Base-by-base conservation (phyloP, 2,113 vertebrate species). In the Barbus barbus region DNA sequence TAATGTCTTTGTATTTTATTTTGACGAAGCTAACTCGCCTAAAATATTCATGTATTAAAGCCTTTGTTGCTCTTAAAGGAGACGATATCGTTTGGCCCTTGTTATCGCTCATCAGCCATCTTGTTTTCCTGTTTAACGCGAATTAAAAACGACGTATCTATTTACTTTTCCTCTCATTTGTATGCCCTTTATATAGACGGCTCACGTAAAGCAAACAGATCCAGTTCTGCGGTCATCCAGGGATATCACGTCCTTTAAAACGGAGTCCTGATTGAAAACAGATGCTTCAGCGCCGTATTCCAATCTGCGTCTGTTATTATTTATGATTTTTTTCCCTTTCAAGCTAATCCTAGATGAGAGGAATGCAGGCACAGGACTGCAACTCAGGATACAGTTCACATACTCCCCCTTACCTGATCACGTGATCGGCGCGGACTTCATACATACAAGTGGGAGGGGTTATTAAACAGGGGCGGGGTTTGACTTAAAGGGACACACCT, bases 151-250 rank as follows among this genome's bases (percentile, higher is more conserved):
- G 82, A 89, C 91, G 84, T 86, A 91, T 93, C 89, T 92, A 91
- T 91, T 92, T 91, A 85, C 92, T 83, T 51, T 84, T 86, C 92
- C 91, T 92, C 89, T 92, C 89, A 88, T 90, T 88, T 84, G 86
- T 86, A n/a, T 88, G 88, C 90, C 83, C 89, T 89, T 58, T 86
- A 84, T 53, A 67, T 61, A 81, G 74, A 28, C 31, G n/a, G 6
- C 28, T n/a, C 84, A 14, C 80, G 83, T 67, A 77, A 86, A 71
- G 51, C 46, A 11, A 20, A 85, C 67, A 86, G 48, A 72, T 79
- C 41, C 77, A 22, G 53, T 60, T 61, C 86, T 60, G 89, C 12
- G 11, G 44, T 83, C 86, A 78, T 88, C 83, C 86, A 78, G 81
- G 69, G 90, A 88, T 87, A 86, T 78, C 83, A 31, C 76, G 48